Evolutionary conservation across 1,140 invertebrate species (phyloP).

Genomic region (Lasioglossum albipes): DNA sequence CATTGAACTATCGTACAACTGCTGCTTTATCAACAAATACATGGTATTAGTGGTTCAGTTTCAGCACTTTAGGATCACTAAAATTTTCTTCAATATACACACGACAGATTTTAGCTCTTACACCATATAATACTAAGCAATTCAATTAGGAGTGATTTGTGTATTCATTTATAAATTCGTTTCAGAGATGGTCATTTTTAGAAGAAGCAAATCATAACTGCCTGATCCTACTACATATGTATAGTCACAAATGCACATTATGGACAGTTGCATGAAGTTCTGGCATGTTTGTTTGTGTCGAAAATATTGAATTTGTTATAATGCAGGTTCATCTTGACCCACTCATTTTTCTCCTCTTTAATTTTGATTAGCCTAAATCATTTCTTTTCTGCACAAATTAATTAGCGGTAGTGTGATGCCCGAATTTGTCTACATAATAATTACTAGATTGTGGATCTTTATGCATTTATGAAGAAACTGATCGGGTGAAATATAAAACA

Average conservation of each 20-base stretch:
- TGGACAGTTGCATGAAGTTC: slow-evolving; percentile 55
- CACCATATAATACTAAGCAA: slow-evolving; percentile 14
- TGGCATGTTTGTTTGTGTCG: slow-evolving; percentile 48
- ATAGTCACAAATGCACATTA: slow-evolving; percentile 36
- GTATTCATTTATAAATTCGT: slow-evolving; percentile 55
- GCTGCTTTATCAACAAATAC: slow-evolving; percentile 60
- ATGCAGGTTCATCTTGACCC: slow-evolving; percentile 14
- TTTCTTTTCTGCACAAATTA: slow-evolving; percentile 1
- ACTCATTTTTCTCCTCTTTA: slow-evolving; percentile 16
- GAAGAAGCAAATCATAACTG: slow-evolving; percentile 27
- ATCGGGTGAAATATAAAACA: too few species aligned
- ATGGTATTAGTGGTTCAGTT: slow-evolving; percentile 61
- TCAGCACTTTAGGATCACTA: slow-evolving; percentile 57
- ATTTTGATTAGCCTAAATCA: slow-evolving; percentile 4
- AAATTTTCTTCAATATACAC: slow-evolving; percentile 47
- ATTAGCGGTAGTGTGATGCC: not conserved
- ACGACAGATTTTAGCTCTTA: slow-evolving; percentile 25
- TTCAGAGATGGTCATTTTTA: slow-evolving; percentile 54
- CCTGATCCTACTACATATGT: slow-evolving; percentile 33
- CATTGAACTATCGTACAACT: slow-evolving; percentile 55
- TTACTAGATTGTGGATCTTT: not conserved
- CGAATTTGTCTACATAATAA: slow-evolving; percentile 6
- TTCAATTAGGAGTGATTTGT: slow-evolving; percentile 42
- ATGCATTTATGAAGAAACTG: too few species aligned
- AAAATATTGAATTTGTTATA: slow-evolving; percentile 40